Conservation (phyloP, 2,797 vertebrate species). For the Bovichtus variegatus region DNA sequence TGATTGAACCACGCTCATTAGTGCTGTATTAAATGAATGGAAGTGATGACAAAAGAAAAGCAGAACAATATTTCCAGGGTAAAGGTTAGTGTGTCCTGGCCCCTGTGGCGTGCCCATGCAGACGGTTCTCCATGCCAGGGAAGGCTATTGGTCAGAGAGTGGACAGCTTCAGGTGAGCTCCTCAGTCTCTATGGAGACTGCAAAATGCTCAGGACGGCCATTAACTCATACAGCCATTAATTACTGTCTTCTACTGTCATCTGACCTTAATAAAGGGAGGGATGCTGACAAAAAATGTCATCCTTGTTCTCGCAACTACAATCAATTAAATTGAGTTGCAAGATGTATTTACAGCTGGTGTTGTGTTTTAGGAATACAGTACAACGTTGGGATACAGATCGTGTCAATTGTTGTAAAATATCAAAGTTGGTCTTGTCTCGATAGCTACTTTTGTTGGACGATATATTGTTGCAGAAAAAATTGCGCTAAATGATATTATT, state of each 20-base stretch:
- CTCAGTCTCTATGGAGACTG: constrained; percentile 74
- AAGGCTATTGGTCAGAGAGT: constrained; percentile 75
- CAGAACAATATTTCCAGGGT: constrained; percentile 70
- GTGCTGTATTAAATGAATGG: constrained; percentile 55
- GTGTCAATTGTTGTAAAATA: constrained; percentile 24
- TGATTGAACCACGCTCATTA: constrained; percentile 44
- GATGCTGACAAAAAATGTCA: constrained; percentile 59
- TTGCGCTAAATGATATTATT: not conserved
- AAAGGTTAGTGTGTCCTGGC: constrained; percentile 77
- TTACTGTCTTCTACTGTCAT: constrained; percentile 74
- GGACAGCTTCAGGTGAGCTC: constrained; percentile 73
- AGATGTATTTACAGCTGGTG: constrained; percentile 32
- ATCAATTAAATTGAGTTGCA: constrained; percentile 47
- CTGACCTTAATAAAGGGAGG: constrained; percentile 68
- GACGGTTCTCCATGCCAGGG: constrained; percentile 53
- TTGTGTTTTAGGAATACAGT: constrained; percentile 40
- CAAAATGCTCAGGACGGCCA: constrained; percentile 68
- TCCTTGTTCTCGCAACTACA: constrained; percentile 42
- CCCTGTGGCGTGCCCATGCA: constrained; percentile 68
- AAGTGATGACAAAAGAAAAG: constrained; percentile 62
- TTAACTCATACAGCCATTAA: constrained; percentile 75
- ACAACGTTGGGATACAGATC: constrained; percentile 1
- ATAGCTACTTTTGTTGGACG: not conserved
- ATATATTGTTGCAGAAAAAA: not conserved
- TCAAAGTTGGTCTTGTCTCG: not conserved